Evolutionary conservation across 2,888 invertebrate genomes (phyloP).

Genomic region (Lagria hirta): DNA sequence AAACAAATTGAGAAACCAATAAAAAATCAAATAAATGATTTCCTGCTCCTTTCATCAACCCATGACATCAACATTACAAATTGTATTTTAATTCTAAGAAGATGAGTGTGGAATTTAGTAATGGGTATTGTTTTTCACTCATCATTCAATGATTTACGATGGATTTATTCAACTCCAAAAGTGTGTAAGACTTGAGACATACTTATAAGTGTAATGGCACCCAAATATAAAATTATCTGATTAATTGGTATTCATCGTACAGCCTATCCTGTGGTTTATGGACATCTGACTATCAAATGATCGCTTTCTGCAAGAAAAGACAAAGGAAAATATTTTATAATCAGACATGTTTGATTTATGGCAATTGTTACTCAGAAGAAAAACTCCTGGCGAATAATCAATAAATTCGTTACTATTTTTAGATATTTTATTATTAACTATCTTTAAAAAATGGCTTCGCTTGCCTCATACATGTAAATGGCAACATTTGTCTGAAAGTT

Average conservation of each 20-base stretch:
- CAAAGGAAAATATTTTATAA: conserved; percentile 4
- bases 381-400: neutral
- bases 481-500: too few relatives aligned
- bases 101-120: too few relatives aligned
- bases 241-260: conserved; percentile 4
- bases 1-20: too few relatives aligned
- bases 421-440: too few relatives aligned
- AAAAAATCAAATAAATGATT: too few relatives aligned
- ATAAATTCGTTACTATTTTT: conserved; percentile 1
- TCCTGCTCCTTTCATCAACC: too few relatives aligned
- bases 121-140: neutral
- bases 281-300: conserved; percentile 16
- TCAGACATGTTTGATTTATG: conserved; percentile 3
- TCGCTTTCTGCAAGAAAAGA: conserved; percentile 9
- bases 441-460: too few relatives aligned
- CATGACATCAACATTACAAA: too few relatives aligned
- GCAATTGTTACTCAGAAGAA: neutral
- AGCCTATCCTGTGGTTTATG: conserved; percentile 13
- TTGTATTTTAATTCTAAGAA: too few relatives aligned
- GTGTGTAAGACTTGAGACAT: too few relatives aligned
- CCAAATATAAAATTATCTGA: conserved; percentile 15
- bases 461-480: too few relatives aligned
- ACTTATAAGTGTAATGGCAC: conserved; percentile 8
- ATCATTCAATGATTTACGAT: conserved; percentile 2
- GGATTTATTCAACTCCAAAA: conserved; percentile 8